A percentile compares a stretch with the other conserved stretches of the same genome.
Conservation (phyloP, 2,888 invertebrate species). For the Tromatobia lineatoria region DNA sequence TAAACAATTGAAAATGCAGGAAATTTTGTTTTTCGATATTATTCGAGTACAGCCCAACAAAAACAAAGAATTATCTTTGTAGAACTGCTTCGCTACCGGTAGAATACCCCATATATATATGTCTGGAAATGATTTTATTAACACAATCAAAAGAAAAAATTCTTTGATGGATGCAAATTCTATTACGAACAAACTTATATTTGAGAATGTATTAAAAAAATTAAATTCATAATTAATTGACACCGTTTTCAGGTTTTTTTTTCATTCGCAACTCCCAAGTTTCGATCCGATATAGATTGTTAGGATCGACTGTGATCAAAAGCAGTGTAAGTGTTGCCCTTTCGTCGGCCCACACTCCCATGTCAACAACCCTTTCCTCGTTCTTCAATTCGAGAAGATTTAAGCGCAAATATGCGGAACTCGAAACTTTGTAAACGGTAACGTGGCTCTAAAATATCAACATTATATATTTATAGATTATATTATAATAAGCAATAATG, state of each 20-base stretch:
- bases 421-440: conserved; percentile 74
- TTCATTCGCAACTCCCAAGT: conserved; percentile 72
- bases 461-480: conserved; percentile 18
- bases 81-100: no score
- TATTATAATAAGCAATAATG: neutral
- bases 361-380: conserved; percentile 71
- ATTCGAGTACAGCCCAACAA: no score
- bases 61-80: no score
- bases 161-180: no score
- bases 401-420: conserved; percentile 55
- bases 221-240: neutral
- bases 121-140: no score
- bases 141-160: neutral
- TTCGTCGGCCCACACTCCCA: conserved; percentile 66
- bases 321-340: conserved; percentile 68
- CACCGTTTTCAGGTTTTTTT: conserved; percentile 43
- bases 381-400: conserved; percentile 60
- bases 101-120: no score
- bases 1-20: no score
- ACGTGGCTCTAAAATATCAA: conserved; percentile 68
- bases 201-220: neutral
- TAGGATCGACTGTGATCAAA: conserved; percentile 66
- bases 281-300: conserved; percentile 67
- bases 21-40: no score
- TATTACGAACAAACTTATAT: neutral